phyloP scores from a whole-genome alignment of 2,888 invertebrate genomes.

The Hydrotaea cyrtoneurina region DNA sequence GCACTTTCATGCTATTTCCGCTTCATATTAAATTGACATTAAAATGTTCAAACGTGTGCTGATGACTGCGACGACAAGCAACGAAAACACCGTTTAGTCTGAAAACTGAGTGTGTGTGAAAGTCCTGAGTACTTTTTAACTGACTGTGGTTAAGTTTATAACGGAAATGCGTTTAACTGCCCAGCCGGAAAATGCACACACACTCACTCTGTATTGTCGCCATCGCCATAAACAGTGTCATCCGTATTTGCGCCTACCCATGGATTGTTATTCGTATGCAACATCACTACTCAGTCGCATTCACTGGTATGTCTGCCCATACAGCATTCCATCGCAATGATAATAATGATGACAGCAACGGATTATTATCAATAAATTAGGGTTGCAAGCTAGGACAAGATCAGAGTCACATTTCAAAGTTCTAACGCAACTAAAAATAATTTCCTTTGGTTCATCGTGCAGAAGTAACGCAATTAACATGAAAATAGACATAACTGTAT shows the following conservation, averaged over 20 bases:
- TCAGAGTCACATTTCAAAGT: too few relatives aligned
- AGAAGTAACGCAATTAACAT: too few relatives aligned
- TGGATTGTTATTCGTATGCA: slow-evolving; percentile 2
- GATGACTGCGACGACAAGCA: slow-evolving; percentile 56
- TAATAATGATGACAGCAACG: slow-evolving; percentile 32
- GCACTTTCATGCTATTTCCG: slow-evolving; percentile 70
- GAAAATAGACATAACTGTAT: too few relatives aligned
- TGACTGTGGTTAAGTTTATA: slow-evolving; percentile 68
- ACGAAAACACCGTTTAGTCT: slow-evolving; percentile 41
- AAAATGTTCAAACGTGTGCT: slow-evolving; percentile 67
- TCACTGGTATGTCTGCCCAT: slow-evolving; percentile 24
- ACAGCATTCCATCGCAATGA: slow-evolving; percentile 42
- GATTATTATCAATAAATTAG: slow-evolving; percentile 38
- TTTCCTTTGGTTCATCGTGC: too few relatives aligned
- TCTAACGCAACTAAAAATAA: too few relatives aligned
- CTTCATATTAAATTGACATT: slow-evolving; percentile 70
- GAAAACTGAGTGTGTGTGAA: background rate
- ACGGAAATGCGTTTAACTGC: slow-evolving; percentile 68
- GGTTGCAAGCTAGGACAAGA: too few relatives aligned
- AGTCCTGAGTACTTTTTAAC: slow-evolving; percentile 48
- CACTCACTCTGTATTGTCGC: background rate
- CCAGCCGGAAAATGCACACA: slow-evolving; percentile 57
- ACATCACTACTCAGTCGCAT: background rate
- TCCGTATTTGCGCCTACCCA: background rate
- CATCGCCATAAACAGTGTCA: slow-evolving; percentile 9